A percentile compares a stretch with the other conserved stretches of the same genome.
Conservation (phyloP, 2,113 vertebrate species). For the Petroica traversi region DNA sequence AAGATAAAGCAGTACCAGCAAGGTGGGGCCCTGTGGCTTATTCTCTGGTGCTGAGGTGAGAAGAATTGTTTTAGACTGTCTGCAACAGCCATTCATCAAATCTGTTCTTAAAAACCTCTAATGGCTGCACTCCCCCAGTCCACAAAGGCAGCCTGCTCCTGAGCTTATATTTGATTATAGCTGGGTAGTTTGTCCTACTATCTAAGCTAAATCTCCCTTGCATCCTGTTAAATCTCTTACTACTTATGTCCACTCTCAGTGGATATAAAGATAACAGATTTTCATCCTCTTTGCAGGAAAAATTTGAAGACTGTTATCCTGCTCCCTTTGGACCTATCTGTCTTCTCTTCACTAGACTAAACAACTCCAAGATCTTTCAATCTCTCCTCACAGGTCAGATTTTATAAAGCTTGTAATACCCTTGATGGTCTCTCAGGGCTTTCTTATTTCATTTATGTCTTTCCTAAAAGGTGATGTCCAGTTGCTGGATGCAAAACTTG, state of each 20-base stretch:
- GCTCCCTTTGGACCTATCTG: background rate
- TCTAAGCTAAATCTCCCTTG: background rate
- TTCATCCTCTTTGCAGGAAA: background rate
- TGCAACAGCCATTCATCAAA: background rate
- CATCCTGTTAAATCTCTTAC: background rate
- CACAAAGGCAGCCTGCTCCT: background rate
- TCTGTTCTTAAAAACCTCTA: background rate
- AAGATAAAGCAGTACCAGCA: background rate
- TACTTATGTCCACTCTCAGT: background rate
- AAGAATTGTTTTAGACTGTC: background rate
- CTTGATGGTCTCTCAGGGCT: background rate
- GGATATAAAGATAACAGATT: background rate
- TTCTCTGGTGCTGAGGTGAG: background rate
- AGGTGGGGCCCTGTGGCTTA: background rate
- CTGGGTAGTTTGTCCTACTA: background rate
- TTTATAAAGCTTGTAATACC: background rate
- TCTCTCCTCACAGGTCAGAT: background rate
- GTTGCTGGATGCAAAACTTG: background rate
- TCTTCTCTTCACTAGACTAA: slow-evolving; percentile 5
- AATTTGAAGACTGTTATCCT: background rate
- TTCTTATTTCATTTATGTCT: background rate
- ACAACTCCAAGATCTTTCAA: background rate
- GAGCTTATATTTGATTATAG: background rate
- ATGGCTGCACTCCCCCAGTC: background rate
- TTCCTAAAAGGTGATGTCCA: background rate